Base-by-base conservation (phyloP, 2,888 invertebrate genomes). In the Andrena hattorfiana region DNA sequence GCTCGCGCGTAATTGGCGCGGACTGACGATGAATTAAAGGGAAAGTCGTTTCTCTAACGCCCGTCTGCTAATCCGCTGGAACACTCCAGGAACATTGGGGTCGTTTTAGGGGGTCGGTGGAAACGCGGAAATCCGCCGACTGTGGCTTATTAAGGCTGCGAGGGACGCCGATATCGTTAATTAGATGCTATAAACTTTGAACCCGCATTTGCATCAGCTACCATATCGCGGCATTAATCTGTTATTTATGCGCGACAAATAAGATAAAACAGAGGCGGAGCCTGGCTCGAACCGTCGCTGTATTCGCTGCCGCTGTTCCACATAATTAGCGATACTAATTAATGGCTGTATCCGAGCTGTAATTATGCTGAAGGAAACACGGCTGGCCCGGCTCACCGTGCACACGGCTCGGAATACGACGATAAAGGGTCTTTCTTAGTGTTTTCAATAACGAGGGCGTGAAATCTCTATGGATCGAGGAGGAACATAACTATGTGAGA, bases 311-410 rank as follows among this genome's bases (percentile, higher is more conserved):
- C 75, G 79, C 84, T 84, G 87, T 89, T 90, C 85, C 84, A 84
- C 86, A 85, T 91, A 91, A 91, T 90, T 90, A 90, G 89, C 85
- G 87, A 86, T 91, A 91, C 89, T 91, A 91, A 91, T 91, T 91
- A 91, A 91, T 88, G 87, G 81, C 82, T 85, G 87, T 84, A 86
- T 81, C 77, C 81, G 56, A 73, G 84, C 42, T 42, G 77, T 81
- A 86, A 87, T 87, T 87, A 86, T 80, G 75, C 67, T 48, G 79
- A 76, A 78, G 75, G 73, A 81, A 87, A 85, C 87, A 78, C 74
- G 70, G 59, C 49, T 69, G 71, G 72, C 56, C 63, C 59, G 54
- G 63, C 26, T 66, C 42, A 48, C 3, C 20, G 54, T 16, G 74
- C 75, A 68, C 71, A 68, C 72, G 60, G 64, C 63, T 64, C 28